A percentile compares a stretch with the other conserved stretches of the same genome.
Conservation (phyloP, 37 sponge, comb jelly and placozoan genomes). For the Lycopodina hypogea region DNA sequence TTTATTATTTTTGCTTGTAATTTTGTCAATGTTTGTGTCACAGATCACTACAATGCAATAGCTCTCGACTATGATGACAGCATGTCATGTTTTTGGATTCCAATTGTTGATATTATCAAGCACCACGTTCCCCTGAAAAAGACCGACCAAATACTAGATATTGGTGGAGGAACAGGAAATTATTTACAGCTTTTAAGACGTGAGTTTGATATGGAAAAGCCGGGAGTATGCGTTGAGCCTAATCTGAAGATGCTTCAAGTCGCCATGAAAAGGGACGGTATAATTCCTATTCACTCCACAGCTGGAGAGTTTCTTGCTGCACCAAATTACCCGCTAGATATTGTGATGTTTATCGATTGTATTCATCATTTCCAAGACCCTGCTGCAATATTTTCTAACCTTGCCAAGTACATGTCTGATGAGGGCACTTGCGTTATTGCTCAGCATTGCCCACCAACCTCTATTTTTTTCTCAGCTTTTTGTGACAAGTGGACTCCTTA, state of each 20-base stretch:
- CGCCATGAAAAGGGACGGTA: background rate
- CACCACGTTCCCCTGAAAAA: background rate
- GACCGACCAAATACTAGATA: background rate
- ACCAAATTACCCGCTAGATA: background rate
- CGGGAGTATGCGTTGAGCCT: constrained; percentile 9
- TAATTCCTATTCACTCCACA: background rate
- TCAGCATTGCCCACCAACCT: too few species aligned
- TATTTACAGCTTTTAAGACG: background rate
- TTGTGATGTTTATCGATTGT: background rate
- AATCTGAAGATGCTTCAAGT: background rate
- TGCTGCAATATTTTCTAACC: background rate
- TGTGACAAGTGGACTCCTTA: background rate
- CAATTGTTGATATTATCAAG: background rate
- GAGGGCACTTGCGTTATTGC: constrained; percentile 1
- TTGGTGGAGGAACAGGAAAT: constrained; percentile 7
- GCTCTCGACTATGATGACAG: background rate
- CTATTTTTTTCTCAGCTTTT: background rate
- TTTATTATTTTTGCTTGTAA: too few species aligned
- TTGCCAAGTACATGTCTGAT: constrained; percentile 7
- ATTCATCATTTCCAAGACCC: constrained; percentile 1
- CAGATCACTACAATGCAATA: background rate
- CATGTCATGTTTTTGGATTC: background rate
- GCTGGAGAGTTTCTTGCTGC: constrained; percentile 9
- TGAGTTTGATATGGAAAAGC: background rate
- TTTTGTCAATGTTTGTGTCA: too few species aligned